Percentiles rank a stretch among this genome's conserved stretches.
Conservation (phyloP, 2,113 vertebrate genomes). For the Myotis brandtii region DNA sequence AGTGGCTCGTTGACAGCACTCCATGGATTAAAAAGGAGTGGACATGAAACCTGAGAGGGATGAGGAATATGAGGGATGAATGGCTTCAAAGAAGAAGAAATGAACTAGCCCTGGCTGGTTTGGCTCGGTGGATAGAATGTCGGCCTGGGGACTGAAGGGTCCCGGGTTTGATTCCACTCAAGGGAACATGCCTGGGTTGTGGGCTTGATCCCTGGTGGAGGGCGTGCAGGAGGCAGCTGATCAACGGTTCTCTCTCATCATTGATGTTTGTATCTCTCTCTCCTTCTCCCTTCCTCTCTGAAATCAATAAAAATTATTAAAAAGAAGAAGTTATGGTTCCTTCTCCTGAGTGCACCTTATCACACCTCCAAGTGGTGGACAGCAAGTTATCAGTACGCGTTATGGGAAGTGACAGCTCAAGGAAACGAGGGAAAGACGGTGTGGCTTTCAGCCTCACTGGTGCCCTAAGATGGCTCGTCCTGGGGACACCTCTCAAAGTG, state of each 20-base stretch:
- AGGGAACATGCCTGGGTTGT: too few relatives aligned
- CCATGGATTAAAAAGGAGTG: background rate
- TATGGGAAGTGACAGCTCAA: background rate
- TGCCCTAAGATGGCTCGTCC: background rate
- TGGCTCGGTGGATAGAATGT: too few relatives aligned
- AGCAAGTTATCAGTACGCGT: background rate
- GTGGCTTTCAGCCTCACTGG: background rate
- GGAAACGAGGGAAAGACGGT: background rate
- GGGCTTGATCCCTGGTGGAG: too few relatives aligned
- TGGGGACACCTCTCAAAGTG: background rate
- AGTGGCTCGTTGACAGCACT: background rate
- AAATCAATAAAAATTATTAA: too few relatives aligned
- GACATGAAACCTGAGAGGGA: background rate
- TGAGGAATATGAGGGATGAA: background rate
- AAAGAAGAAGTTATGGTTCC: background rate
- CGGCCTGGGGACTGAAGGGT: too few relatives aligned
- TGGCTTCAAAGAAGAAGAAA: background rate
- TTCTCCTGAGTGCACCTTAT: background rate
- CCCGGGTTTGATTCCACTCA: too few relatives aligned
- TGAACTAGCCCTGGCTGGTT: background rate
- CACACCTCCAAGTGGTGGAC: too few relatives aligned
- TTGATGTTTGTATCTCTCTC: too few relatives aligned
- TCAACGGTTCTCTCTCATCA: too few relatives aligned
- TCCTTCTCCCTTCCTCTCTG: too few relatives aligned
- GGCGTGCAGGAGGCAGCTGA: too few relatives aligned